A percentile compares a stretch with the other conserved stretches of the same genome.
Conservation (phyloP, 2,797 vertebrate genomes). For the Molossus molossus region DNA sequence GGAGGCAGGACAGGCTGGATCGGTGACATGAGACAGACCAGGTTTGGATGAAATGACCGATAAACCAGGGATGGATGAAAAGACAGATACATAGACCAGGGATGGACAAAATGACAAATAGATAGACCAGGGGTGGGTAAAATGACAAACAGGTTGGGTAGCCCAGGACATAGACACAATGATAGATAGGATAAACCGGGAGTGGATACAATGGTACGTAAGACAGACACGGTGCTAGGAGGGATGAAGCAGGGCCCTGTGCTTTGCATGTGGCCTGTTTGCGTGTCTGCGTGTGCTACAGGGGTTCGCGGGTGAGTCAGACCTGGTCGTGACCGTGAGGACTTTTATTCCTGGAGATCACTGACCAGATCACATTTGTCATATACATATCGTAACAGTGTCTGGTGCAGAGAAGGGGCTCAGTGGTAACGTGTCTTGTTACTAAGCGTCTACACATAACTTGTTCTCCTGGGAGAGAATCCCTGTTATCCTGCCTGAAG, state of each 20-base stretch:
- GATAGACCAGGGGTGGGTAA: too few species aligned
- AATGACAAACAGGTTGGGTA: too few species aligned
- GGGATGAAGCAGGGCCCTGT: not conserved
- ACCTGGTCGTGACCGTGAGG: not conserved
- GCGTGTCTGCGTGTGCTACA: not conserved
- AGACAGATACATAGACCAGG: too few species aligned
- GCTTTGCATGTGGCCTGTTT: not conserved
- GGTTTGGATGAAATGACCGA: too few species aligned
- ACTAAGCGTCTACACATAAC: not conserved
- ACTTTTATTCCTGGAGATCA: not conserved
- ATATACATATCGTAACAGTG: not conserved
- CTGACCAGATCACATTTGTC: not conserved
- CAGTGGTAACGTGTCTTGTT: not conserved
- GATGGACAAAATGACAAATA: too few species aligned
- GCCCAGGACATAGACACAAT: too few species aligned
- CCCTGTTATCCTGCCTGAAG: not conserved
- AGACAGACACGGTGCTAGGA: too few species aligned
- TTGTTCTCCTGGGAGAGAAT: not conserved
- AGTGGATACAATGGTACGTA: too few species aligned
- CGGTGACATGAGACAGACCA: too few species aligned
- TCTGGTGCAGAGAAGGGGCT: too few species aligned
- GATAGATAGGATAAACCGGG: too few species aligned
- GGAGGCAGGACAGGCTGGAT: not conserved
- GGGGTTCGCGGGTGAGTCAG: not conserved
- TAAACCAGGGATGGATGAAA: too few species aligned